Evolutionary conservation across 2,888 invertebrate species (phyloP).

Genomic region (Sinodicranocentrus sp.): DNA sequence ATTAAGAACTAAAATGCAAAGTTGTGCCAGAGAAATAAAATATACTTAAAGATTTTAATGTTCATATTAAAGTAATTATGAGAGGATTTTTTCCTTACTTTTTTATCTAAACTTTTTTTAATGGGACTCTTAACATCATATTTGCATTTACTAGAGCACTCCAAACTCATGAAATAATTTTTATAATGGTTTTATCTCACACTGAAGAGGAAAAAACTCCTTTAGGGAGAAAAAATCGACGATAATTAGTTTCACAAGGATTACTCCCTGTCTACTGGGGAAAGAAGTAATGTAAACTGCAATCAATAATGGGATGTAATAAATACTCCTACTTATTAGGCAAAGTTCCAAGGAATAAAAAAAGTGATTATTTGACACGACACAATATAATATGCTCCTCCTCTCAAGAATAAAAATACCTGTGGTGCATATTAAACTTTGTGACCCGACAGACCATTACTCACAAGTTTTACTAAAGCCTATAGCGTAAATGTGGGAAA

Average conservation of each 20-base stretch:
- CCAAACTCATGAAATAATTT: slow-evolving; percentile 1
- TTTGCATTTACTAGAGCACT: slow-evolving; percentile 30
- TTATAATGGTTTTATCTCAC: slow-evolving; percentile 7
- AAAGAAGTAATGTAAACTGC: too few relatives aligned
- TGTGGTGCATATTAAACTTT: slow-evolving; percentile 30
- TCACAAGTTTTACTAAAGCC: too few relatives aligned
- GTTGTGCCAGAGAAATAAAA: too few relatives aligned
- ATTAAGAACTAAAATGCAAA: too few relatives aligned
- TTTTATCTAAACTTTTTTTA: slow-evolving; percentile 22
- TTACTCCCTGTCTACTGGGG: neutral
- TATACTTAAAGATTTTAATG: too few relatives aligned
- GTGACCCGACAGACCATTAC: too few relatives aligned
- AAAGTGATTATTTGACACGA: too few relatives aligned
- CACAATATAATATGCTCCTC: too few relatives aligned
- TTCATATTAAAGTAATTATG: too few relatives aligned
- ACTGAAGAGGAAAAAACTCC: neutral
- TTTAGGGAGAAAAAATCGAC: neutral
- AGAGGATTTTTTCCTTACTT: neutral
- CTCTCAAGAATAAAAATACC: neutral
- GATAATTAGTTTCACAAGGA: slow-evolving; percentile 10
- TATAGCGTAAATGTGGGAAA: too few relatives aligned
- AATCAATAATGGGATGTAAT: neutral
- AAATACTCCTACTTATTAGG: too few relatives aligned
- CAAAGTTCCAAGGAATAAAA: too few relatives aligned
- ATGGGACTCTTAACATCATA: slow-evolving; percentile 29